Evolutionary conservation across 2,113 vertebrate species (phyloP), one percentile per base, ranked within the genome.

Genomic region (Scomber japonicus): DNA sequence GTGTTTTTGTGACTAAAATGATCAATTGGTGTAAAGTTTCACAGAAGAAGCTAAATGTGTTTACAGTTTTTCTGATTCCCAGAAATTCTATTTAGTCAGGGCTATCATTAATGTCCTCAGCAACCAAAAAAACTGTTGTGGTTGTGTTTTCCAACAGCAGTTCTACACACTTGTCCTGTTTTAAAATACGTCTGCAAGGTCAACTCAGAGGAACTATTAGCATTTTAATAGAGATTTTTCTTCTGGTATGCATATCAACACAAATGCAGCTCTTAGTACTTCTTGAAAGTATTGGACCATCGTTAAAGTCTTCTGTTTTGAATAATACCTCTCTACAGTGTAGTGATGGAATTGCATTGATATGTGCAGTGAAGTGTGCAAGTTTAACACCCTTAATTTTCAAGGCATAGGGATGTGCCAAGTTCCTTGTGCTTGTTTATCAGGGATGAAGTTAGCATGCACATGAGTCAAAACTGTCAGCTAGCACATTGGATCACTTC

Each of bases 401-500:
- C 68, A 19, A 44, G 27, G 45, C 31, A 62, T 24, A 49, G 15
- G 46, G 16, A 55, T 35, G 46, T 40, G 64, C 30, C 59, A 71
- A 67, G 68, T 75, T 65, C 31, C 75, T 14, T 1, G 2, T 54
- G 77, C 70, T 65, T 86, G 17, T 75, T 76, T 69, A 40, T 70
- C 62, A 53, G 62, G 56, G 19, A 30, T 40, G 14, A 61, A 51
- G 30, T 81, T 71, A 17, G 45, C 31, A 57, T 53, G 65, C 50
- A 46, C 64, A 44, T 35, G 5, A 65, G 48, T 78, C 83, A 81
- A 49, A 82, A n/a, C 86, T 78, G 77, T 68, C 83, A 64, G 62
- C 69, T 78, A 27, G 55, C 49, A 45, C 16, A 16, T 35, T 53
- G 62, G 62, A 51, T 50, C n/a, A 63, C 40, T 54, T 66, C 21